Conservation (phyloP, 2,888 invertebrate genomes). For the Leptinotarsa juncta region DNA sequence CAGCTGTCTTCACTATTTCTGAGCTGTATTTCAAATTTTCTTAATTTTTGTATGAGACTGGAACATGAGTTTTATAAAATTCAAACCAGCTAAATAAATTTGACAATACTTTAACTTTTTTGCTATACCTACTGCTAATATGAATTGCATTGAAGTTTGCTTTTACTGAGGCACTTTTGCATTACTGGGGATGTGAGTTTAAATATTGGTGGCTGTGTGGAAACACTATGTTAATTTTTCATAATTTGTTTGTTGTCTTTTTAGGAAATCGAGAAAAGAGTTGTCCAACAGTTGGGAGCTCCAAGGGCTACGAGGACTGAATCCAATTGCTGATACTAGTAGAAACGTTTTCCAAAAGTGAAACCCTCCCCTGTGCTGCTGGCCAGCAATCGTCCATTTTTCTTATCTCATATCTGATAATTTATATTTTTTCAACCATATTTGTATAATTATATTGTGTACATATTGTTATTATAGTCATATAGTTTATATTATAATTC, state of each 20-base stretch:
- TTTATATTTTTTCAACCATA: conserved; percentile 54
- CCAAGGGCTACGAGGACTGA: conserved; percentile 65
- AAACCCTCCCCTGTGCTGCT: conserved; percentile 50
- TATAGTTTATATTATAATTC: conserved; percentile 64
- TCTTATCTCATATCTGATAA: conserved; percentile 49
- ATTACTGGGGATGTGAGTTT: too few species aligned
- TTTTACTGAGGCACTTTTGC: too few species aligned
- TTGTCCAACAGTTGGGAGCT: conserved; percentile 65
- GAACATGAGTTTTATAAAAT: too few species aligned
- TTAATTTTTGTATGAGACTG: too few species aligned
- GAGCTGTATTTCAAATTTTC: too few species aligned
- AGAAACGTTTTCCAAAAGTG: conserved; percentile 31
- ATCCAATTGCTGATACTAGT: conserved; percentile 59
- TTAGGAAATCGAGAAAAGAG: conserved; percentile 67
- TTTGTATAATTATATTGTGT: conserved; percentile 56
- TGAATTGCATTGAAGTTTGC: too few species aligned
- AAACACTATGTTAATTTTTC: background rate
- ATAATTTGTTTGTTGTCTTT: conserved; percentile 35
- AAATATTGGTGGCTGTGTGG: background rate
- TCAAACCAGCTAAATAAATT: too few species aligned
- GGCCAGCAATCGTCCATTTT: conserved; percentile 61
- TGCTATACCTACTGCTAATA: too few species aligned
- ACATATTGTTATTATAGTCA: conserved; percentile 65
- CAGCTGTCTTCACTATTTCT: too few species aligned
- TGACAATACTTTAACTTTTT: too few species aligned